A percentile compares a stretch with the other conserved stretches of the same genome.
Evolutionary conservation across 2,113 vertebrate genomes (phyloP).

Genomic region (Zingel zingel): DNA sequence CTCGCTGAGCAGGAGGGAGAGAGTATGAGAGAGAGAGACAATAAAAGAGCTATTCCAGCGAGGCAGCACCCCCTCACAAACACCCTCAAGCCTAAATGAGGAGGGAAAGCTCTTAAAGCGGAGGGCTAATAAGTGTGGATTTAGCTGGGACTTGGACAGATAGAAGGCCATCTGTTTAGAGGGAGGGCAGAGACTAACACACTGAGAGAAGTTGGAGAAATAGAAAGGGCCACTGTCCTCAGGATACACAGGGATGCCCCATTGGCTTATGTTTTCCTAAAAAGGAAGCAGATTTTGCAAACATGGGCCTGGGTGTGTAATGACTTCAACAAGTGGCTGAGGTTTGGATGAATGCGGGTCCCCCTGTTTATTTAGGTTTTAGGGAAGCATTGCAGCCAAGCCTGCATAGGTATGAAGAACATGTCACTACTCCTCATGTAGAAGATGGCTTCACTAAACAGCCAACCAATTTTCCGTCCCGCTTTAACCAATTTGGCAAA

Average conservation of each 20-base stretch:
- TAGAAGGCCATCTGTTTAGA: constrained; percentile 58
- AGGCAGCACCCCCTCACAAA: constrained; percentile 60
- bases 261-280: constrained; percentile 66
- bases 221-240: constrained; percentile 61
- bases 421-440: constrained; percentile 59
- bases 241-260: constrained; percentile 65
- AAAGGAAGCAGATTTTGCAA: constrained; percentile 70
- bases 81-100: constrained; percentile 56
- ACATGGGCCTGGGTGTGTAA: constrained; percentile 63
- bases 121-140: constrained; percentile 75
- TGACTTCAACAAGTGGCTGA: constrained; percentile 67
- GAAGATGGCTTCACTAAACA: constrained; percentile 58
- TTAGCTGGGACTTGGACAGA: constrained; percentile 67
- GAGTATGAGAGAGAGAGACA: constrained; percentile 71
- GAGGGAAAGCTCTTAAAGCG: constrained; percentile 73
- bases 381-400: constrained; percentile 34
- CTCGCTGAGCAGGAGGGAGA: constrained; percentile 85
- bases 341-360: constrained; percentile 45
- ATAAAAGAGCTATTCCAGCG: constrained; percentile 80
- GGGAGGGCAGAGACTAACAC: constrained; percentile 38
- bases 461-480: constrained; percentile 67
- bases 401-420: constrained; percentile 61
- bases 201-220: constrained; percentile 28
- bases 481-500: constrained; percentile 78
- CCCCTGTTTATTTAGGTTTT: constrained; percentile 67